Conservation (phyloP, 2,888 invertebrate species). For the Scaptomyza polygonia region DNA sequence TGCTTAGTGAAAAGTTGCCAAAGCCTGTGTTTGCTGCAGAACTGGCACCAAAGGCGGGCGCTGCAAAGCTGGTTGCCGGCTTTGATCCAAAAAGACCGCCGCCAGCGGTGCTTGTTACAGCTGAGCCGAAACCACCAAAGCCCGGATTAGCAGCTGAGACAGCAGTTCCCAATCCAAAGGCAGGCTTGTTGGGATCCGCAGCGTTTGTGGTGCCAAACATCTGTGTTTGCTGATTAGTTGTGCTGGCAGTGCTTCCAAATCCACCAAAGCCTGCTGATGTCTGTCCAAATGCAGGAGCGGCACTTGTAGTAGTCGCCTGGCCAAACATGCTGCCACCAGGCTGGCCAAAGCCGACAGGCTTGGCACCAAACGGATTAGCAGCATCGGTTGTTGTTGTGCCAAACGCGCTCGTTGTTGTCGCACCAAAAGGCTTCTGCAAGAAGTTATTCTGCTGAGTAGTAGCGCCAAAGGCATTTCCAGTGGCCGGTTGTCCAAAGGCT, state of each 20-base stretch:
- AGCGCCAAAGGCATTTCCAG: slow-evolving; percentile 85
- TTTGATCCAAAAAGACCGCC: slow-evolving; percentile 82
- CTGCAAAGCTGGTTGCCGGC: slow-evolving; percentile 84
- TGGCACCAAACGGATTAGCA: slow-evolving; percentile 83
- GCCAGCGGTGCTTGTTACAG: slow-evolving; percentile 84
- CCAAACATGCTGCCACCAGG: slow-evolving; percentile 85
- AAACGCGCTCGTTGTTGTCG: slow-evolving; percentile 84
- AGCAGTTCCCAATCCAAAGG: slow-evolving; percentile 80
- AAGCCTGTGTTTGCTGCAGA: slow-evolving; percentile 80
- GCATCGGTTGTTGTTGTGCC: slow-evolving; percentile 75
- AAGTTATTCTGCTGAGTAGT: slow-evolving; percentile 86
- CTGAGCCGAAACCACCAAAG: slow-evolving; percentile 83
- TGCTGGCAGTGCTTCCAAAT: slow-evolving; percentile 81
- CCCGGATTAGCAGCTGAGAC: slow-evolving; percentile 77
- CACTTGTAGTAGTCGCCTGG: slow-evolving; percentile 86
- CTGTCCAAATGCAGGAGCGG: slow-evolving; percentile 85
- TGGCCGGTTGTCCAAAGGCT: slow-evolving; percentile 84
- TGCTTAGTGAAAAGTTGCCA: slow-evolving; percentile 74
- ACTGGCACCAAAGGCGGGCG: slow-evolving; percentile 82
- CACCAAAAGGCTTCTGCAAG: slow-evolving; percentile 88
- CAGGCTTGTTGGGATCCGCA: slow-evolving; percentile 83
- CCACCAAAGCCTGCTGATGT: slow-evolving; percentile 81
- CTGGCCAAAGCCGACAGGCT: slow-evolving; percentile 85
- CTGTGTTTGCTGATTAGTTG: slow-evolving; percentile 67
- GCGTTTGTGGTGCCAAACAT: slow-evolving; percentile 78